phyloP scores from a whole-genome alignment of 2,113 vertebrate genomes.

The Perca fluviatilis region DNA sequence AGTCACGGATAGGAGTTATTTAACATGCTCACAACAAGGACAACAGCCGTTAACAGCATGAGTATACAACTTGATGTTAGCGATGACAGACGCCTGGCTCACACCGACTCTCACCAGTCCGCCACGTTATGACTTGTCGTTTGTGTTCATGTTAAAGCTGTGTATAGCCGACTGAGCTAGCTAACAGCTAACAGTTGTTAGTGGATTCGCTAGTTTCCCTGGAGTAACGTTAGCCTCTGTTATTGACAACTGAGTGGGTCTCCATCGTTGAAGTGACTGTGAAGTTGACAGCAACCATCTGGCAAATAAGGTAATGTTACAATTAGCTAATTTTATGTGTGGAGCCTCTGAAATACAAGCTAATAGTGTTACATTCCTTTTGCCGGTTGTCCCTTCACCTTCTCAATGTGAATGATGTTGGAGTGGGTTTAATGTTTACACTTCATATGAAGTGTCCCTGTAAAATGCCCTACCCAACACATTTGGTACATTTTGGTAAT shows the following conservation, averaged over 20 bases:
- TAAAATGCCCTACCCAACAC: background rate
- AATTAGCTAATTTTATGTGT: too few relatives aligned
- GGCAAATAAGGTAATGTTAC: background rate
- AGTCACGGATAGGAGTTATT: background rate
- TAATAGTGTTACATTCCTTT: background rate
- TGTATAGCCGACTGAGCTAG: background rate
- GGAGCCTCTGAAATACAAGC: too few relatives aligned
- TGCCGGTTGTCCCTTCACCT: background rate
- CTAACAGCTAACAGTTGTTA: background rate
- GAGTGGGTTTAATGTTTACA: background rate
- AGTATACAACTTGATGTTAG: background rate
- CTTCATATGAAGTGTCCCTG: background rate
- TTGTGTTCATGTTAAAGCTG: background rate
- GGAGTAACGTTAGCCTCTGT: conserved; percentile 3
- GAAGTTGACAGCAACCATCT: background rate
- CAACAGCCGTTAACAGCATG: background rate
- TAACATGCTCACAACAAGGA: background rate
- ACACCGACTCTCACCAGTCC: background rate
- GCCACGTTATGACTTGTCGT: background rate
- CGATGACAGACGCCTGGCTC: background rate
- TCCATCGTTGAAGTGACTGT: background rate
- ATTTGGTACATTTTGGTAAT: background rate
- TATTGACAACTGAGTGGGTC: background rate
- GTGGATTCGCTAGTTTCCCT: background rate
- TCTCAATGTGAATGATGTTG: background rate